Conservation (phyloP, 2,797 vertebrate species). For the Scolopax bukidnonensis region DNA sequence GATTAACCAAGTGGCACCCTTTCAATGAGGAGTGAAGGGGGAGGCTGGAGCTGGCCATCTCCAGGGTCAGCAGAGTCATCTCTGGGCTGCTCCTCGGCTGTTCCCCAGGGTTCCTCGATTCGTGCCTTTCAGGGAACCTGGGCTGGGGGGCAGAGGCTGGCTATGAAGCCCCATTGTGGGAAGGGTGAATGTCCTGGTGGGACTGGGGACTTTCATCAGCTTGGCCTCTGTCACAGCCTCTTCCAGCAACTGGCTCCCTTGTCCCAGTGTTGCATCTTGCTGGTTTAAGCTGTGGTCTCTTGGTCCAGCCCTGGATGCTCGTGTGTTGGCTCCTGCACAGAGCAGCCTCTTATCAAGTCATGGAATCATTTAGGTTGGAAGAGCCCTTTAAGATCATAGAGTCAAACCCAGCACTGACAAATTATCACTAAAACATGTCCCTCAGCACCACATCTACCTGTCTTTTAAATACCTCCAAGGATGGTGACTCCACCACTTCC, state of each 20-base stretch:
- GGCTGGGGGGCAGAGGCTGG: not conserved
- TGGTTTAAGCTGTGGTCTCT: not conserved
- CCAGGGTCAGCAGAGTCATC: not conserved
- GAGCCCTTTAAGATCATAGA: not conserved
- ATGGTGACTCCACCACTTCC: not conserved
- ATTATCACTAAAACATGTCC: not conserved
- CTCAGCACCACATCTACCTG: not conserved
- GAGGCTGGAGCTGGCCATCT: not conserved
- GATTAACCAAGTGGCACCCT: not conserved
- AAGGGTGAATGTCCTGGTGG: not conserved
- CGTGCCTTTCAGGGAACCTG: fast-evolving
- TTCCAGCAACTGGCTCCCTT: not conserved
- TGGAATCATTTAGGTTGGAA: not conserved
- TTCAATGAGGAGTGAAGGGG: not conserved
- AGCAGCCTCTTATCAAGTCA: not conserved
- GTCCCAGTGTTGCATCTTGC: fast-evolving
- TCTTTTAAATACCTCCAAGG: not conserved
- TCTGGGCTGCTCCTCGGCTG: not conserved
- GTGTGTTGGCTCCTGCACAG: fast-evolving
- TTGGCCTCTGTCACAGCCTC: not conserved
- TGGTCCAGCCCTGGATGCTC: not conserved
- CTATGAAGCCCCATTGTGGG: fast-evolving
- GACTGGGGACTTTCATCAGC: not conserved
- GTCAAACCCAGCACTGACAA: not conserved
- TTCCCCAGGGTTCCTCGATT: fast-evolving